These are phyloP conservation scores for Oxygymnocypris stewartii DNA, from an alignment of 2,113 vertebrate species.

Conservation along the genomic window DNA sequence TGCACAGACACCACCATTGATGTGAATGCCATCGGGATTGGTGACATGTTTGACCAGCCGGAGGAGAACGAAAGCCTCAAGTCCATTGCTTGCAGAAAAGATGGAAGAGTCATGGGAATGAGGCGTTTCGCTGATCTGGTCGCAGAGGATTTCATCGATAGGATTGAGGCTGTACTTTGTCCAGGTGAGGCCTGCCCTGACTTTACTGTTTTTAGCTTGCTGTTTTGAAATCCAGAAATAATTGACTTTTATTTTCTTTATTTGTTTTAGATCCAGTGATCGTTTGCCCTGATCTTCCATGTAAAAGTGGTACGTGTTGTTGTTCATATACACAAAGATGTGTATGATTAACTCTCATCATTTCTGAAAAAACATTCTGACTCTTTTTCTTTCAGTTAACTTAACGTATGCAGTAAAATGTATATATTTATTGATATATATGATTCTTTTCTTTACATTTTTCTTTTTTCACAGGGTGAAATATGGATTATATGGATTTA, in stretches of 20 bases:
- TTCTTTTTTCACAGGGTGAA: not conserved
- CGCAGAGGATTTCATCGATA: conserved; percentile 93
- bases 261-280: conserved; percentile 85
- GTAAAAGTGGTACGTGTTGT: conserved; percentile 89
- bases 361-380: not conserved
- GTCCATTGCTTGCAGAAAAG: conserved; percentile 87
- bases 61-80: conserved; percentile 87
- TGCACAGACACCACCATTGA: conserved; percentile 76
- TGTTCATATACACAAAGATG: not conserved
- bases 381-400: not conserved
- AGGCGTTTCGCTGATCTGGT: conserved; percentile 93
- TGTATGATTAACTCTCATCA: not conserved
- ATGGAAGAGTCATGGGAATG: conserved; percentile 83
- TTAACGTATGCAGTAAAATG: not conserved
- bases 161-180: conserved; percentile 87
- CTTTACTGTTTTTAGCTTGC: not conserved
- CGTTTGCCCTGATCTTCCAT: conserved; percentile 93
- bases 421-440: not conserved
- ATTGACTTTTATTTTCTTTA: not conserved
- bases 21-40: conserved; percentile 93
- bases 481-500: not conserved
- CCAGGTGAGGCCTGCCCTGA: conserved; percentile 76
- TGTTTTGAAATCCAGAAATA: not conserved
- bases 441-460: not conserved
- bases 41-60: conserved; percentile 90